Conservation (phyloP, 2,888 invertebrate species). For the Drosophila ustulata region DNA sequence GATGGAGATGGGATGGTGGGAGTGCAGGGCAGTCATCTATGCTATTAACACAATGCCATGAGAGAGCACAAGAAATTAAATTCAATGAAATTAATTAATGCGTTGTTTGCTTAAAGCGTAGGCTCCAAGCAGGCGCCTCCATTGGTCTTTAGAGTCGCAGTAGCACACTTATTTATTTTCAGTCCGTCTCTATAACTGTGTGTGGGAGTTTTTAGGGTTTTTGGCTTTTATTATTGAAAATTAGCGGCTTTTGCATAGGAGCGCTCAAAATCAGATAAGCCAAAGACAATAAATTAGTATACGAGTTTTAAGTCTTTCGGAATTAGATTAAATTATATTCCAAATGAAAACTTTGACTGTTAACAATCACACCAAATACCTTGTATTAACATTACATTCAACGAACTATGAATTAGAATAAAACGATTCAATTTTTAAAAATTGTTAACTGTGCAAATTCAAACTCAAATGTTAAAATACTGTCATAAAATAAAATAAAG, state of each 20-base stretch:
- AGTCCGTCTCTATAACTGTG: not conserved
- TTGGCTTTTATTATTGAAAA: conserved; percentile 29
- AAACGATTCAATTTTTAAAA: too few relatives aligned
- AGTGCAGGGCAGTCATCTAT: conserved; percentile 13
- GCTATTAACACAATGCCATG: conserved; percentile 21
- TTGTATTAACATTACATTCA: not conserved
- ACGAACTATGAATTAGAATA: too few relatives aligned
- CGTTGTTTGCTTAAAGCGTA: conserved; percentile 52
- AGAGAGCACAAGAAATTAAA: conserved; percentile 55
- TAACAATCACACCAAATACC: not conserved
- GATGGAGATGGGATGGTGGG: not conserved
- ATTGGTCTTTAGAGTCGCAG: conserved; percentile 28
- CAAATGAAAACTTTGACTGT: not conserved
- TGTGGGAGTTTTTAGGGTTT: conserved; percentile 35
- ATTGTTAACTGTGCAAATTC: too few relatives aligned
- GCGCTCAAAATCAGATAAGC: not conserved
- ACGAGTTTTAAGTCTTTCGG: too few relatives aligned
- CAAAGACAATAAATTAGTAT: not conserved
- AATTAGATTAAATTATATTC: too few relatives aligned
- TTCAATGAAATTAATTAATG: conserved; percentile 78
- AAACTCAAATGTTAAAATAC: too few relatives aligned
- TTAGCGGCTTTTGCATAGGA: conserved; percentile 17
- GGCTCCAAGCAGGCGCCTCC: conserved; percentile 51
- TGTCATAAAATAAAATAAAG: not conserved
- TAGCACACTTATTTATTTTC: conserved; percentile 30